Conservation (phyloP, 2,113 vertebrate genomes). For the Himantopus leucocephalus region DNA sequence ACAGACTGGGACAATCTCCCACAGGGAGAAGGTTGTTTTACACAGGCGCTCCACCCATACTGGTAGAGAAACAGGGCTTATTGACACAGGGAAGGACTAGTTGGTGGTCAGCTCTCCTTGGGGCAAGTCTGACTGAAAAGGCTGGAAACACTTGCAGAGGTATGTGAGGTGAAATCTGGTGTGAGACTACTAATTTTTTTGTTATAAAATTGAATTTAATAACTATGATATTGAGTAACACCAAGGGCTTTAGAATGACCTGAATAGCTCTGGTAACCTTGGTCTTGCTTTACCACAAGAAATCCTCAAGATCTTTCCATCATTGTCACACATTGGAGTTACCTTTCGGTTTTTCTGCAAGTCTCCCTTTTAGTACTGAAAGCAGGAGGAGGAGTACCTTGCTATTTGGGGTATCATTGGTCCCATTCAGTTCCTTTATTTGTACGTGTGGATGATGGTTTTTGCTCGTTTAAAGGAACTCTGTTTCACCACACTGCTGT, state of each 20-base stretch:
- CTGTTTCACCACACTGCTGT: conserved; percentile 51
- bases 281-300: not conserved
- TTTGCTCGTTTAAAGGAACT: conserved; percentile 39
- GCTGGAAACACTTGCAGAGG: not conserved
- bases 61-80: not conserved
- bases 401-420: conserved; percentile 7
- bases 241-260: not conserved
- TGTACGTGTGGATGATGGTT: conserved; percentile 24
- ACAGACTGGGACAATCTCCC: not conserved
- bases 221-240: not conserved
- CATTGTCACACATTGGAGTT: not conserved
- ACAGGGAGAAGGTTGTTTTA: not conserved
- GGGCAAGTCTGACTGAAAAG: not conserved
- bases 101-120: not conserved
- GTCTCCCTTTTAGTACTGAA: not conserved
- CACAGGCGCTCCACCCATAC: not conserved
- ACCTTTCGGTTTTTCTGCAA: not conserved
- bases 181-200: not conserved
- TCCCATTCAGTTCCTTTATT: conserved; percentile 27
- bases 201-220: not conserved
- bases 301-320: not conserved
- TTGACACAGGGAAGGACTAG: not conserved
- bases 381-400: not conserved
- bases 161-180: not conserved
- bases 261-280: not conserved